These are phyloP conservation scores for Stichopus chloronotus DNA, from an alignment of 35 echinoderm and acorn worm genomes.

Conservation along the genomic window DNA sequence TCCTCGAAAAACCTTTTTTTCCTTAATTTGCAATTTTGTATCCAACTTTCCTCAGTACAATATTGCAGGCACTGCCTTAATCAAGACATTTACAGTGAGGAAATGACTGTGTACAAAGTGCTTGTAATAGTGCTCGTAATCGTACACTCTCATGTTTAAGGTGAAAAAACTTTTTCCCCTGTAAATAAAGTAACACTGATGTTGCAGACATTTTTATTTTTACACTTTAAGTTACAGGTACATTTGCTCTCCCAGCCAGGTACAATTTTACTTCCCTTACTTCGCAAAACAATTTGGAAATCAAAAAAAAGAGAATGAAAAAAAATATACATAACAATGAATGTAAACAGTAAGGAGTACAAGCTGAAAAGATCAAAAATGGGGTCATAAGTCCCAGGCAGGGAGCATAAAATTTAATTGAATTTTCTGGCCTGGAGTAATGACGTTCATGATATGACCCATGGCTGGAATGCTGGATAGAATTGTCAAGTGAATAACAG, in stretches of 20 bases:
- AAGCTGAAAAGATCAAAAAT: not conserved
- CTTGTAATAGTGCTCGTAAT: too few species aligned
- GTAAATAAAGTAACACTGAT: too few species aligned
- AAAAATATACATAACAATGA: not conserved
- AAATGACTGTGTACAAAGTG: too few species aligned
- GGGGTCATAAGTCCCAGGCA: slow-evolving; percentile 19
- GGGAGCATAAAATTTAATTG: slow-evolving; percentile 41
- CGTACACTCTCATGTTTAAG: not conserved
- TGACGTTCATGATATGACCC: not conserved
- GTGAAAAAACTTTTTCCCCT: not conserved
- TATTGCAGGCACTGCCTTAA: too few species aligned
- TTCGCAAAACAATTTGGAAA: too few species aligned
- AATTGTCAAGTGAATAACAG: slow-evolving; percentile 27
- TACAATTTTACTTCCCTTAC: too few species aligned
- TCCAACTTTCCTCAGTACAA: too few species aligned
- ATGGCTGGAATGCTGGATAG: not conserved
- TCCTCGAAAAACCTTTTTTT: too few species aligned
- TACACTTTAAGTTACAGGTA: not conserved
- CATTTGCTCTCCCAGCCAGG: not conserved
- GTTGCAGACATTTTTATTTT: too few species aligned
- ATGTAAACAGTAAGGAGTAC: not conserved
- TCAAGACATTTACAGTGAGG: too few species aligned
- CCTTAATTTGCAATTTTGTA: too few species aligned
- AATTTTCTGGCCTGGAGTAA: slow-evolving; percentile 19
- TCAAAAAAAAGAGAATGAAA: not conserved